Conservation (phyloP, 2,888 invertebrate species). For the Hydraecia micacea region DNA sequence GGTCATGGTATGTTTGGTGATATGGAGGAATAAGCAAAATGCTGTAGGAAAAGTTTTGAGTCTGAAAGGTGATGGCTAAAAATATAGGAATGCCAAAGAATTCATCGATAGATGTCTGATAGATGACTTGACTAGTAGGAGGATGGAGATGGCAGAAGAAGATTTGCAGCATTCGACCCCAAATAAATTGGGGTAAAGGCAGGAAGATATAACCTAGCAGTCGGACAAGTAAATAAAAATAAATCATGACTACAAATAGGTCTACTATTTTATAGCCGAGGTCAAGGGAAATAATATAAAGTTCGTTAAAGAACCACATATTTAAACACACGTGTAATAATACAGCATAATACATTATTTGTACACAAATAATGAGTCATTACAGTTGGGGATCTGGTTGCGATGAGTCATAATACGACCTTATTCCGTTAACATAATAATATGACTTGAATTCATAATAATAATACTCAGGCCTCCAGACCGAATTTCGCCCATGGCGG, state of each 20-base stretch:
- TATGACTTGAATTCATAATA: background rate
- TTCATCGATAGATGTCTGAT: background rate
- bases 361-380: constrained; percentile 55
- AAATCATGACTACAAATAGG: background rate
- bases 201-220: background rate
- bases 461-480: too few species aligned
- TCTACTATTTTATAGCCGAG: background rate
- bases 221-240: background rate
- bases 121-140: too few species aligned
- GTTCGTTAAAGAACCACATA: constrained; percentile 38
- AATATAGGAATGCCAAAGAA: background rate
- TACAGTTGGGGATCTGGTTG: constrained; percentile 8
- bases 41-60: background rate
- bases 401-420: constrained; percentile 46
- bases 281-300: constrained; percentile 38
- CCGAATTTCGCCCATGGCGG: too few species aligned
- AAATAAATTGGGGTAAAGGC: background rate
- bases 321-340: constrained; percentile 16
- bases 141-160: background rate
- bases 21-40: background rate
- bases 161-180: background rate
- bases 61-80: background rate
- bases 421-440: constrained; percentile 24
- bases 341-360: constrained; percentile 12
- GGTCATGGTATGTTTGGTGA: background rate